Conservation (phyloP, 2,888 invertebrate species). For the Drosophila nr. perissopoda region DNA sequence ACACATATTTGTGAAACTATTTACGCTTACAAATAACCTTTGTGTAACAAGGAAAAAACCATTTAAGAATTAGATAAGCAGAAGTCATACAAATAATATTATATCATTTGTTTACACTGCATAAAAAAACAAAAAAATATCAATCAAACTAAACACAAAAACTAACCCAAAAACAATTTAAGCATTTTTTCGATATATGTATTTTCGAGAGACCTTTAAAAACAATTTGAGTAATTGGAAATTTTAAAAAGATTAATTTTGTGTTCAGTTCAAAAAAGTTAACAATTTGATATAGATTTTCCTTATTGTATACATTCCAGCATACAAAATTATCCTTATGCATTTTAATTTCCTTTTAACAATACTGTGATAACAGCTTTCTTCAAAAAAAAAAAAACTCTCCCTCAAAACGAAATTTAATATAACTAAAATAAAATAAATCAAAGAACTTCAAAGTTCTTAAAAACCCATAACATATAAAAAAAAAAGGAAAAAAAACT, state of each 20-base stretch:
- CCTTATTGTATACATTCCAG: slow-evolving; percentile 7
- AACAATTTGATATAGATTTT: slow-evolving; percentile 10
- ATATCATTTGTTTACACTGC: slow-evolving; percentile 16
- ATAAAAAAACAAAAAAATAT: slow-evolving; percentile 21
- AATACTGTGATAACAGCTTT: slow-evolving; percentile 77
- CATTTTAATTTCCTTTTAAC: slow-evolving; percentile 45
- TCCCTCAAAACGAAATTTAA: slow-evolving; percentile 31
- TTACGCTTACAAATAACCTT: slow-evolving; percentile 67
- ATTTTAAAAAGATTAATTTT: slow-evolving; percentile 8
- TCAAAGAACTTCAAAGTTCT: slow-evolving; percentile 11
- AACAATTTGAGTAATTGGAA: slow-evolving; percentile 14
- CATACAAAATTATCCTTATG: slow-evolving; percentile 28
- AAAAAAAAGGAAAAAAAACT: not conserved
- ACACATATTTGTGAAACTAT: slow-evolving; percentile 67
- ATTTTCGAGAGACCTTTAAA: slow-evolving; percentile 70
- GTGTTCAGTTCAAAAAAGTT: slow-evolving; percentile 13
- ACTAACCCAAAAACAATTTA: slow-evolving; percentile 26
- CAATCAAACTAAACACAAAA: slow-evolving; percentile 26
- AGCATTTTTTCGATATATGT: slow-evolving; percentile 71
- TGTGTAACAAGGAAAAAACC: slow-evolving; percentile 33
- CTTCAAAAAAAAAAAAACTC: slow-evolving; percentile 26
- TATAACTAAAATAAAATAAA: slow-evolving; percentile 11
- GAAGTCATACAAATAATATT: slow-evolving; percentile 12
- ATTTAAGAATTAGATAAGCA: slow-evolving; percentile 17
- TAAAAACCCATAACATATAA: slow-evolving; percentile 8